Conservation (phyloP, 2,797 vertebrate genomes). For the Decapterus maruadsi region DNA sequence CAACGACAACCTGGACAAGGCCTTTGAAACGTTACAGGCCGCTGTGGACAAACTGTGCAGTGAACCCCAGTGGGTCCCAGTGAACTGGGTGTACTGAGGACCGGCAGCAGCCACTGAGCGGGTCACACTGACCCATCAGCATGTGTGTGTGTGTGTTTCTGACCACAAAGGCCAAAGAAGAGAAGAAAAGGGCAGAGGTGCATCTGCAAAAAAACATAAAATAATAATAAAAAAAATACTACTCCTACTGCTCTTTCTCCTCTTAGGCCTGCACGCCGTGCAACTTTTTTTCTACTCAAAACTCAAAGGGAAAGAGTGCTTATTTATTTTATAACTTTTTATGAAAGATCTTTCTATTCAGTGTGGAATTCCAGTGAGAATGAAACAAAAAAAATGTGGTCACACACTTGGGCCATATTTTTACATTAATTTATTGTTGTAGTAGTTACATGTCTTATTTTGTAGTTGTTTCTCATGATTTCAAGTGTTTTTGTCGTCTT, state of each 20-base stretch:
- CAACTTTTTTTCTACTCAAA: constrained; percentile 91
- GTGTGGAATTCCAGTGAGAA: constrained; percentile 68
- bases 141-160: constrained; percentile 43
- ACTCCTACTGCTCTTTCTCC: constrained; percentile 41
- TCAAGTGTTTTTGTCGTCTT: constrained; percentile 24
- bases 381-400: constrained; percentile 57
- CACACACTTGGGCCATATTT: constrained; percentile 57
- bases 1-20: constrained; percentile 97
- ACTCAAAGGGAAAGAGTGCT: constrained; percentile 92
- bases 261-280: constrained; percentile 81
- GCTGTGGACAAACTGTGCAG: constrained; percentile 91
- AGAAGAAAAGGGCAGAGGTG: constrained; percentile 49
- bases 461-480: constrained; percentile 44
- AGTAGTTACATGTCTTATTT: constrained; percentile 49
- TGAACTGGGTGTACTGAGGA: constrained; percentile 97
- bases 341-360: constrained; percentile 95
- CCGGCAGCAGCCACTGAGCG: constrained; percentile 1
- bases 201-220: constrained; percentile 51
- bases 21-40: constrained; percentile 93
- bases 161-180: constrained; percentile 58
- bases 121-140: constrained; percentile 44
- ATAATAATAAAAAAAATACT: constrained; percentile 72
- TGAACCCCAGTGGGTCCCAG: constrained; percentile 97
- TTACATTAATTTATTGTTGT: constrained; percentile 79
- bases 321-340: constrained; percentile 99